phyloP scores from a whole-genome alignment of 1,140 invertebrate species.

The Leptinotarsa texana region DNA sequence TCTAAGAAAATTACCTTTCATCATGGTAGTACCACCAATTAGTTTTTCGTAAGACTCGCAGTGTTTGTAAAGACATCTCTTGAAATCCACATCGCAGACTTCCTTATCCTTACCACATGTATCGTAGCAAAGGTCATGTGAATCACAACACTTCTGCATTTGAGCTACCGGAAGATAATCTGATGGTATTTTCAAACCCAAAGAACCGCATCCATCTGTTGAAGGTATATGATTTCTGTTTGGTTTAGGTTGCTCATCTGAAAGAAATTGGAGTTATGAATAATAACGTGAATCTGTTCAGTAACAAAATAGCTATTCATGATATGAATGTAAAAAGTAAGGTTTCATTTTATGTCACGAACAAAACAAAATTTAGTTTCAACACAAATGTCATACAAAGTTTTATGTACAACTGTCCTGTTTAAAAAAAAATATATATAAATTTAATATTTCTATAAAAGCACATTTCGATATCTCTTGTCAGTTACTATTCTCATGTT shows the following conservation, averaged over 20 bases:
- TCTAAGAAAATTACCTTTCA: slow-evolving; percentile 60
- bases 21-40: slow-evolving; percentile 64
- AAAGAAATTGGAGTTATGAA: neutral
- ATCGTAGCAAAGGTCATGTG: slow-evolving; percentile 88
- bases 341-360: too few relatives aligned
- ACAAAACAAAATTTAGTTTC: too few relatives aligned
- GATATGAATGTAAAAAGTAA: too few relatives aligned
- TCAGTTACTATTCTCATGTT: too few relatives aligned
- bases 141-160: slow-evolving; percentile 84
- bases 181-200: slow-evolving; percentile 72
- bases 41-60: slow-evolving; percentile 72
- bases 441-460: too few relatives aligned
- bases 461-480: too few relatives aligned
- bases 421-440: too few relatives aligned
- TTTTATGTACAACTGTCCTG: too few relatives aligned
- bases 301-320: too few relatives aligned
- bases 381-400: too few relatives aligned
- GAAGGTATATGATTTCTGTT: slow-evolving; percentile 73
- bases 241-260: slow-evolving; percentile 68
- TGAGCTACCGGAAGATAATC: slow-evolving; percentile 75
- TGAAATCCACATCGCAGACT: slow-evolving; percentile 83
- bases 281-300: too few relatives aligned
- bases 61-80: slow-evolving; percentile 80
- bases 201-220: slow-evolving; percentile 81
- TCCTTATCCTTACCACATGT: slow-evolving; percentile 85